Evolutionary conservation across 2,113 vertebrate species (phyloP), one percentile per base, ranked within the genome.

Genomic region (Channa maculata): DNA sequence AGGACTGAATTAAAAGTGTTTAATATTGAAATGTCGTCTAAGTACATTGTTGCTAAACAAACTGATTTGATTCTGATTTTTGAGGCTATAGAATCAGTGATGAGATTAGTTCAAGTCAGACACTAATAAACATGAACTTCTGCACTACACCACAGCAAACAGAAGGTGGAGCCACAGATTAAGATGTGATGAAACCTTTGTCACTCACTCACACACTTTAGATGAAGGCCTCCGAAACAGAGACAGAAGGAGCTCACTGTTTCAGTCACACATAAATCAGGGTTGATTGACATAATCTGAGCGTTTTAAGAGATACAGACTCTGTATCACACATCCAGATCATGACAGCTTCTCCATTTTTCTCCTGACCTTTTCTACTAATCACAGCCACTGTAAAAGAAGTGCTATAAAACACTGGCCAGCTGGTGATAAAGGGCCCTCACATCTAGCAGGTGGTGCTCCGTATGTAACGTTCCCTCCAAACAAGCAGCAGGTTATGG

Each of bases 391-490:
- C 82, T 91, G 91, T 88, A 89, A 84, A 90, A 84, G 45, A 75
- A 85, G 85, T 80, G 92, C 86, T 72, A 83, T 93, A 93, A 94
- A 94, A 83, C 82, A 80, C 84, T 9, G 64, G 62, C 85, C 88
- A 90, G 89, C 88, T 92, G 92, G 85, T 91, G 80, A 92, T 91
- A 93, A 94, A 88, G 79, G 54, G 80, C 53, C 71, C 77, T 88
- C 83, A 85, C 83, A 85, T 81, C 80, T 81, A 92, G 88, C 92
- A 94, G 93, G 92, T 94, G 92, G 78, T 91, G 86, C 81, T 88
- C 71, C 66, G 73, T 69, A 72, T 77, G 80, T 87, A 91, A 91
- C 83, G 86, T 90, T 79, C 83, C 86, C 79, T 81, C 80, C 86
- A 90, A 91, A 90, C 79, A 80, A 51, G 72, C 81, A 83, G 86